Evolutionary conservation across 1,140 invertebrate genomes (phyloP).

Genomic region (Meloidogyne floridensis): DNA sequence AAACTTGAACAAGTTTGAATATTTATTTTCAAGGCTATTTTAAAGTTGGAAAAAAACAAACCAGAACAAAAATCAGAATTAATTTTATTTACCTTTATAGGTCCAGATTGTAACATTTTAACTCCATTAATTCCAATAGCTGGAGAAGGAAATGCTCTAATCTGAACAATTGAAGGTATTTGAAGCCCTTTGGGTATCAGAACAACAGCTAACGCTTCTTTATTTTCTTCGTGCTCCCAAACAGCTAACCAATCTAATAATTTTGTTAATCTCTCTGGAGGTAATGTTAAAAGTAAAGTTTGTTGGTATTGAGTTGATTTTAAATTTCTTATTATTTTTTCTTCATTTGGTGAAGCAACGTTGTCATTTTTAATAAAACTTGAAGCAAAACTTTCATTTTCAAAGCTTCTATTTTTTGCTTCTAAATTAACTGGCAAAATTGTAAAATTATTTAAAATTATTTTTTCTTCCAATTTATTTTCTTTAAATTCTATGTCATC

Average conservation of each 20-base stretch:
- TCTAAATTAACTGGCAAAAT: not conserved
- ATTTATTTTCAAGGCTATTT: not conserved
- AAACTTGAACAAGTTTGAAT: too few relatives aligned
- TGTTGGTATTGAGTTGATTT: slow-evolving; percentile 41
- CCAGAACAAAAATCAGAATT: not conserved
- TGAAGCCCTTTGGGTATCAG: slow-evolving; percentile 52
- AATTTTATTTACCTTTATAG: slow-evolving; percentile 10
- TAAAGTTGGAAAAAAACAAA: not conserved
- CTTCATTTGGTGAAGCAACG: not conserved
- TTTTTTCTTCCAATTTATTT: not conserved
- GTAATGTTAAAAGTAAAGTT: slow-evolving; percentile 58
- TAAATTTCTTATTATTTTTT: not conserved
- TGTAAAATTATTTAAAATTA: not conserved
- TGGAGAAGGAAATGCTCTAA: slow-evolving; percentile 37
- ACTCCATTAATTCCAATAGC: not conserved
- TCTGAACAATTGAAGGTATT: slow-evolving; percentile 48
- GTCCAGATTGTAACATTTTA: slow-evolving; percentile 20
- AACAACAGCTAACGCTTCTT: slow-evolving; percentile 41
- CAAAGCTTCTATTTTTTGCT: not conserved
- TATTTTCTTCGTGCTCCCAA: slow-evolving; percentile 45
- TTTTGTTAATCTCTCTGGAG: slow-evolving; percentile 47
- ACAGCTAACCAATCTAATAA: slow-evolving; percentile 59
- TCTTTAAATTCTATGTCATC: not conserved
- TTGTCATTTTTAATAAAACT: not conserved
- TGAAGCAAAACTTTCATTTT: not conserved